Evolutionary conservation across 2,797 vertebrate genomes (phyloP).

Genomic region (Falco novaeseelandiae): DNA sequence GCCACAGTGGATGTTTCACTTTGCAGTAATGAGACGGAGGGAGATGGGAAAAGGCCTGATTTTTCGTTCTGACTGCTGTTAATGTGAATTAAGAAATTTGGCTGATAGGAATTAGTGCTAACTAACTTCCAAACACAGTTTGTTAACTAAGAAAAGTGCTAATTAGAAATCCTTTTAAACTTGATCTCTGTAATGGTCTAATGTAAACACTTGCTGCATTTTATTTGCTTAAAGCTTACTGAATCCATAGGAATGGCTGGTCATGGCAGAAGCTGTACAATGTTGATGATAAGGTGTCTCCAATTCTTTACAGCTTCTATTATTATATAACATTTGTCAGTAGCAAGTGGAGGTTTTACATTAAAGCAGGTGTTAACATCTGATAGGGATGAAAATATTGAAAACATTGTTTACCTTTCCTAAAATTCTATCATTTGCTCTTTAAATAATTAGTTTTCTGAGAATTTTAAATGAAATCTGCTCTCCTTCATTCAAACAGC

Average conservation of each 20-base stretch:
- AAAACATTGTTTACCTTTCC: neutral
- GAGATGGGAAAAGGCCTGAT: neutral
- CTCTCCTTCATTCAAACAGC: neutral
- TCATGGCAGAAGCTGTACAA: neutral
- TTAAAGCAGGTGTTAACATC: neutral
- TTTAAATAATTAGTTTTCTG: neutral
- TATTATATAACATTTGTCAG: neutral
- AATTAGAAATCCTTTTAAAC: neutral
- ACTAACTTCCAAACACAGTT: neutral
- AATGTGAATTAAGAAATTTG: neutral
- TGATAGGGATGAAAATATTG: neutral
- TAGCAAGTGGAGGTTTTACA: neutral
- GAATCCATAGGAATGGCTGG: neutral
- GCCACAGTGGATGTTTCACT: conserved; percentile 4
- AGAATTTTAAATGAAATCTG: neutral
- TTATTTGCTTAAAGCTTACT: neutral
- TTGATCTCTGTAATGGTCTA: neutral
- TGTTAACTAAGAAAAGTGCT: neutral
- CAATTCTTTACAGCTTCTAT: neutral
- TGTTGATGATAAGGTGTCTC: neutral
- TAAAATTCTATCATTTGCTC: neutral
- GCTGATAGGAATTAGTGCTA: neutral
- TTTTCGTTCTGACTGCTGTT: neutral
- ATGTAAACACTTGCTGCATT: neutral
- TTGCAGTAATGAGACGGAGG: neutral